A percentile compares a stretch with the other conserved stretches of the same genome.
Evolutionary conservation across 2,888 invertebrate genomes (phyloP).

Genomic region (Agonum fuliginosum): DNA sequence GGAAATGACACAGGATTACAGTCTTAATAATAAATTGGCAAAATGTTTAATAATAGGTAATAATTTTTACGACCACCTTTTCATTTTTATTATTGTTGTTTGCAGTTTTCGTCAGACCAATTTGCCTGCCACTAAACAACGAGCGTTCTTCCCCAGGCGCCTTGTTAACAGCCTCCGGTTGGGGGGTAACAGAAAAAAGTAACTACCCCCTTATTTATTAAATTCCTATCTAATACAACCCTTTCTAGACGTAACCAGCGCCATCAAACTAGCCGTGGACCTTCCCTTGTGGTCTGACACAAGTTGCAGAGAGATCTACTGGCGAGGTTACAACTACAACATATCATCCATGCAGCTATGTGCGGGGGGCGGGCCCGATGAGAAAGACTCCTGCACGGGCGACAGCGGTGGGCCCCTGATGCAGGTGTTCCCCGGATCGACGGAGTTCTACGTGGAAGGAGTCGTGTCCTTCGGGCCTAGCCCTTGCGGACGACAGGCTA

Average conservation of each 20-base stretch:
- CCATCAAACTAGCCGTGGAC: slow-evolving; percentile 55
- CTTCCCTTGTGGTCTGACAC: slow-evolving; percentile 53
- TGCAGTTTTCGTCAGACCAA: slow-evolving; percentile 61
- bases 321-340: slow-evolving; percentile 60
- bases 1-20: too few relatives aligned
- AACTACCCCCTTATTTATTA: slow-evolving; percentile 8
- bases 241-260: slow-evolving; percentile 44
- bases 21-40: too few relatives aligned
- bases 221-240: background rate
- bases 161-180: slow-evolving; percentile 69
- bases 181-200: slow-evolving; percentile 67
- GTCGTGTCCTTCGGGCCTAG: slow-evolving; percentile 76
- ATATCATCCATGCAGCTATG: slow-evolving; percentile 67
- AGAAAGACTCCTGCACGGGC: slow-evolving; percentile 54
- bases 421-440: background rate
- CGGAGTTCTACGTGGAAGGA: slow-evolving; percentile 68
- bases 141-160: slow-evolving; percentile 67
- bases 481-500: slow-evolving; percentile 72
- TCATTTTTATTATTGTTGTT: too few relatives aligned
- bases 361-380: slow-evolving; percentile 67
- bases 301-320: slow-evolving; percentile 37
- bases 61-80: too few relatives aligned
- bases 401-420: slow-evolving; percentile 60
- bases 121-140: slow-evolving; percentile 61
- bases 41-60: too few relatives aligned